Base-by-base conservation (phyloP, 2,888 invertebrate genomes). In the Mesorhabditis belari region DNA sequence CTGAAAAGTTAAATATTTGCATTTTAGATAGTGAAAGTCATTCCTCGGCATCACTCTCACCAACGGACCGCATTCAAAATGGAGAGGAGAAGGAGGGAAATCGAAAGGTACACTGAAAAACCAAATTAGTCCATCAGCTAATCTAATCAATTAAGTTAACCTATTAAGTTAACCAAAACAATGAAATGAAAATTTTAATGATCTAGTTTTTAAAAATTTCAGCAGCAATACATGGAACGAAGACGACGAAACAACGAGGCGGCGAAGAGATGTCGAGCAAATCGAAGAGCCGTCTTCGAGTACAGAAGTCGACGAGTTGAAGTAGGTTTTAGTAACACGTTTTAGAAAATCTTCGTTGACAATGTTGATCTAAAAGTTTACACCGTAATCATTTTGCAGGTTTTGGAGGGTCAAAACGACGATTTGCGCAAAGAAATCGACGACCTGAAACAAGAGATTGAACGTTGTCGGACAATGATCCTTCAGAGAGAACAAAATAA, bases 171-270 rank as follows among this genome's bases (percentile, higher is more conserved):
- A 49, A 9, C 12, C 9, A 51, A 17, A 23, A 6, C 17, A 19
- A 51, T 51, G 6, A 19, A 19, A 6, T 19, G 19, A 51, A 19
- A 51, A 6, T 19, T 6, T 19, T 9, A 19, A 19, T 19, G 51
- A 51, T n/a, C 17, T 9, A 51, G 19, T 19, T 17, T 12, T 6
- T 12, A 12, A 21, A 25, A 55, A 23, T 61, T 65, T 25, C 61
- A 69, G 67, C 71, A 69, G 27, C 69, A 76, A 68, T 84, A 83
- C 65, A 73, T 81, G 28, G 84, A 84, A 63, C 74, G 84, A n/a
- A 76, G 84, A 3, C 71, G 80, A 19, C 61, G 83, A 26, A 84
- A 84, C 73, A 84, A 84, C 70, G 83, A 83, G 69, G 84, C 84
- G 5, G 83, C 83, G 3, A 76, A 83, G 61, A 79, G 83, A 65